Evolutionary conservation across 1,140 invertebrate species (phyloP).

Genomic region (Melanaphis sacchari): DNA sequence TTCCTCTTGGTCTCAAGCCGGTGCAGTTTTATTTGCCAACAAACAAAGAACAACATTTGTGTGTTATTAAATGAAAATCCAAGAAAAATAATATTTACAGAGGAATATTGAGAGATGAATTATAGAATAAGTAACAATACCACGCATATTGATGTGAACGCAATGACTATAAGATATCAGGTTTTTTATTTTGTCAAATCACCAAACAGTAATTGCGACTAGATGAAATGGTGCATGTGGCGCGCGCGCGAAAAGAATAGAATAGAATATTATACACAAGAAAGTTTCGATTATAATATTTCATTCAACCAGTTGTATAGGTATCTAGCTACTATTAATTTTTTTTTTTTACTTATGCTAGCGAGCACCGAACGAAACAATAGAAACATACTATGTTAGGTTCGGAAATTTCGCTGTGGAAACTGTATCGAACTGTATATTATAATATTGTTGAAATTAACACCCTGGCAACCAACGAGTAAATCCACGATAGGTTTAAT

Average conservation of each 20-base stretch:
- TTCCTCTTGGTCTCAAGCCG: background rate
- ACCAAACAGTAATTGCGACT: background rate
- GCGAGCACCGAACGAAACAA: background rate
- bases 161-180: background rate
- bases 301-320: background rate
- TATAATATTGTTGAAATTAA: background rate
- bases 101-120: background rate
- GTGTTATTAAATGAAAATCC: background rate
- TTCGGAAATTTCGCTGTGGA: background rate
- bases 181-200: conserved; percentile 20
- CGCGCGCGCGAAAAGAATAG: background rate
- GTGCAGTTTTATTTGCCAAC: background rate
- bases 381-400: background rate
- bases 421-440: background rate
- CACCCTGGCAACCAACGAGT: background rate
- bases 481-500: background rate
- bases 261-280: background rate
- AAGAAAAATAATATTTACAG: conserved; percentile 14
- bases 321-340: background rate
- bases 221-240: background rate
- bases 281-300: conserved; percentile 3
- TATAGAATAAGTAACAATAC: background rate
- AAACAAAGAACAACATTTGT: conserved; percentile 12
- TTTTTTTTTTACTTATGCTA: no score
- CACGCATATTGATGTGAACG: background rate